A percentile compares a stretch with the other conserved stretches of the same genome.
These are phyloP conservation scores for Argyresthia goedartella DNA, from an alignment of 2,888 invertebrate genomes.

Conservation along the genomic window DNA sequence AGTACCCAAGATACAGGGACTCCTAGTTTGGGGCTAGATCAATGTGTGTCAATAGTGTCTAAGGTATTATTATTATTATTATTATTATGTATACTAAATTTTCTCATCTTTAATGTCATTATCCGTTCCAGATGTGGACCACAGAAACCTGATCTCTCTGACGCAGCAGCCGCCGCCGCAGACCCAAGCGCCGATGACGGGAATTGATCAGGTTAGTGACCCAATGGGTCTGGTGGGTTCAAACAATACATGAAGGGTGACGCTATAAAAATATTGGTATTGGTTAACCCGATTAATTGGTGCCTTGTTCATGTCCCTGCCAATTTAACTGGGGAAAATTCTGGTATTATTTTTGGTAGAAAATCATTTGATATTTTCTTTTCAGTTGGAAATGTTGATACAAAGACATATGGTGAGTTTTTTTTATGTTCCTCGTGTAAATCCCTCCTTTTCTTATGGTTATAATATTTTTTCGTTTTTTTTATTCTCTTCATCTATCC, in stretches of 20 bases:
- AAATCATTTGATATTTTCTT: background rate
- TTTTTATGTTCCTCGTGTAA: background rate
- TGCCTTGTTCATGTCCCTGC: too few species aligned
- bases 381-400: constrained; percentile 4
- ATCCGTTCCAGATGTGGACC: constrained; percentile 78
- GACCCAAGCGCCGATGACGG: constrained; percentile 13
- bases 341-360: background rate
- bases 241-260: too few species aligned
- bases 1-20: too few species aligned
- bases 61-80: too few species aligned
- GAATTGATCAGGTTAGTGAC: background rate
- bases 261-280: too few species aligned
- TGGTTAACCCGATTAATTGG: too few species aligned
- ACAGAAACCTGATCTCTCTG: constrained; percentile 85
- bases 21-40: too few species aligned
- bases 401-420: constrained; percentile 1
- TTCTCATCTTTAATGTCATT: too few species aligned
- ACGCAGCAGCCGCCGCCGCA: constrained; percentile 71
- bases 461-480: background rate
- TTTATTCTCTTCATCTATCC: background rate
- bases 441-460: background rate
- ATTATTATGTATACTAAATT: too few species aligned
- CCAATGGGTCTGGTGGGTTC: background rate
- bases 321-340: too few species aligned
- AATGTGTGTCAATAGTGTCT: too few species aligned